Conservation (phyloP, 2,888 invertebrate species). For the Hirudinaria manillensis region DNA sequence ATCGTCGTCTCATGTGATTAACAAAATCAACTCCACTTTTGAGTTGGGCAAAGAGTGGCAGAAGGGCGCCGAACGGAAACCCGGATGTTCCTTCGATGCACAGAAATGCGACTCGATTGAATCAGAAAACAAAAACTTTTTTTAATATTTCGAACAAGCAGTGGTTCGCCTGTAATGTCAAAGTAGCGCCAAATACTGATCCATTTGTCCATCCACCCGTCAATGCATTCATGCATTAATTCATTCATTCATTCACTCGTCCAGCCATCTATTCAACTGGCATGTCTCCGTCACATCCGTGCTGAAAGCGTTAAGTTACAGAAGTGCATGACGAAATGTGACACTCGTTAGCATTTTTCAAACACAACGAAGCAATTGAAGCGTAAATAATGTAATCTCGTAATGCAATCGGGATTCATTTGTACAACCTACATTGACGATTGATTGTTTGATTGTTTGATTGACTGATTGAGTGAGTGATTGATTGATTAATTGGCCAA, state of each 20-base stretch:
- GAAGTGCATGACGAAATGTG: no score
- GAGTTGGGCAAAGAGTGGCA: no score
- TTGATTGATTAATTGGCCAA: neutral
- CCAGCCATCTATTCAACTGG: neutral
- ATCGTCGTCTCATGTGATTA: no score
- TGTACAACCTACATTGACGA: conserved; percentile 57
- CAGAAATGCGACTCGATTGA: neutral
- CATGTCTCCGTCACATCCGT: neutral
- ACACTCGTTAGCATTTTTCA: no score
- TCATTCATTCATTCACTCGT: neutral
- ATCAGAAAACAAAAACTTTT: neutral
- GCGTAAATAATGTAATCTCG: no score
- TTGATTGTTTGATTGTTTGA: neutral
- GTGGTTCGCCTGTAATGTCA: neutral
- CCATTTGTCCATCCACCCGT: neutral
- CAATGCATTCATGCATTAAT: neutral
- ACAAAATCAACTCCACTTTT: neutral
- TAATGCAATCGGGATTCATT: no score
- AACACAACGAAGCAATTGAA: no score
- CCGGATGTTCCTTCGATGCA: neutral
- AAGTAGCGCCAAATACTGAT: neutral
- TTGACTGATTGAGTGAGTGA: neutral
- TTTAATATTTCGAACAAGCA: neutral
- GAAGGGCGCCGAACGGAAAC: no score
- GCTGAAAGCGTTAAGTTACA: no score